phyloP scores from a whole-genome alignment of 2,888 invertebrate species.

The Tetranychus truncatus region DNA sequence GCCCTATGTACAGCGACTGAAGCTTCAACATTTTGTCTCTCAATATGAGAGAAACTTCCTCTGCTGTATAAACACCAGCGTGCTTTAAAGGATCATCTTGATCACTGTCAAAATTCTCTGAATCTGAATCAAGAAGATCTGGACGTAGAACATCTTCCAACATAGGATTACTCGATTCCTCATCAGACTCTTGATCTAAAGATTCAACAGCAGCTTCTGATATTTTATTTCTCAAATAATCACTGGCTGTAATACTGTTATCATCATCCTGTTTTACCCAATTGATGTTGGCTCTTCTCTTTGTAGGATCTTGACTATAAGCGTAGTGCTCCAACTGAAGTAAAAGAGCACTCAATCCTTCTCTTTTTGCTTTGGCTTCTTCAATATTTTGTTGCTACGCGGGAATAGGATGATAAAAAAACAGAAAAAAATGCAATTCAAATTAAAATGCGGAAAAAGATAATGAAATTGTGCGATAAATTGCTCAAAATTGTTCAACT shows the following conservation, averaged over 20 bases:
- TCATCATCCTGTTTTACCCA: constrained; percentile 21
- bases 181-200: constrained; percentile 13
- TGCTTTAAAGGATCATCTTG: constrained; percentile 57
- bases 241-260: constrained; percentile 18
- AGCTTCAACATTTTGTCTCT: constrained; percentile 53
- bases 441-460: too few species aligned
- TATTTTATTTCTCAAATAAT: constrained; percentile 18
- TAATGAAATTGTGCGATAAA: too few species aligned
- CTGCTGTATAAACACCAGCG: constrained; percentile 69
- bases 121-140: constrained; percentile 43
- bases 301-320: constrained; percentile 17
- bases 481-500: background rate
- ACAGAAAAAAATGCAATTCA: background rate
- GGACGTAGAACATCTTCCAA: constrained; percentile 18
- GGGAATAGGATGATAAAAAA: background rate
- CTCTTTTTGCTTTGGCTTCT: constrained; percentile 2
- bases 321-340: constrained; percentile 20
- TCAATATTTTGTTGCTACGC: constrained; percentile 7
- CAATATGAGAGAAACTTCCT: constrained; percentile 61
- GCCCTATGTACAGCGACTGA: constrained; percentile 61
- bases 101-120: constrained; percentile 56
- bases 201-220: constrained; percentile 15
- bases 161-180: constrained; percentile 14
- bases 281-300: constrained; percentile 11
- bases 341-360: constrained; percentile 8